phyloP scores from a whole-genome alignment of 2,888 invertebrate species.

The Gymnosoma rotundatum region DNA sequence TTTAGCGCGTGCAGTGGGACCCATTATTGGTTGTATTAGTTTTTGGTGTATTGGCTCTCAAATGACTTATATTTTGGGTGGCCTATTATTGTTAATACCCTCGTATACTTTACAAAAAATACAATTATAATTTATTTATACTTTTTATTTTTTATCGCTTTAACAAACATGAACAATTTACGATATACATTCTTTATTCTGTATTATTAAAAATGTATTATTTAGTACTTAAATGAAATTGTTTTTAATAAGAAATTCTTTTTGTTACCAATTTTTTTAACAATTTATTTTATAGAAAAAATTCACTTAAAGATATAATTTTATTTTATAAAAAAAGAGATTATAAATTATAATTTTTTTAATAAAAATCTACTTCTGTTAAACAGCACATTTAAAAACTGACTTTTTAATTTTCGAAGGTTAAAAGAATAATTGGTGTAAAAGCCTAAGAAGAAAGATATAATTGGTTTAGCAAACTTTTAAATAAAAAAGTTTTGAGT shows the following conservation, averaged over 20 bases:
- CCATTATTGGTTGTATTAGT: constrained; percentile 92
- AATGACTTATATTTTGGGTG: constrained; percentile 91
- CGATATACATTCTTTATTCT: constrained; percentile 51
- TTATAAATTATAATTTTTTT: too few species aligned
- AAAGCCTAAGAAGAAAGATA: too few species aligned
- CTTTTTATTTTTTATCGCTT: constrained; percentile 4
- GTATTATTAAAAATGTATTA: constrained; percentile 52
- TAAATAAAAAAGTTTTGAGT: too few species aligned
- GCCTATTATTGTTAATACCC: constrained; percentile 89
- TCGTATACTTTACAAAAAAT: constrained; percentile 85
- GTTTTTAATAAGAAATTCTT: constrained; percentile 7
- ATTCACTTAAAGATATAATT: neutral
- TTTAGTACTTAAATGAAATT: constrained; percentile 54
- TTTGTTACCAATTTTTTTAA: constrained; percentile 28
- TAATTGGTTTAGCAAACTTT: too few species aligned
- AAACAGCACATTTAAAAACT: too few species aligned
- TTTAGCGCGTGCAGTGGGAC: constrained; percentile 95
- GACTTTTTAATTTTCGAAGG: too few species aligned
- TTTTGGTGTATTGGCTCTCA: constrained; percentile 96
- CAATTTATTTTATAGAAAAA: neutral
- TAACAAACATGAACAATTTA: neutral
- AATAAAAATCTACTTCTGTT: too few species aligned
- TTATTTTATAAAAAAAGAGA: neutral
- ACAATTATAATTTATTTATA: constrained; percentile 72
- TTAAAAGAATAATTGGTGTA: too few species aligned